Conservation (phyloP, 2,888 invertebrate species). For the Parthenolecanium corni region DNA sequence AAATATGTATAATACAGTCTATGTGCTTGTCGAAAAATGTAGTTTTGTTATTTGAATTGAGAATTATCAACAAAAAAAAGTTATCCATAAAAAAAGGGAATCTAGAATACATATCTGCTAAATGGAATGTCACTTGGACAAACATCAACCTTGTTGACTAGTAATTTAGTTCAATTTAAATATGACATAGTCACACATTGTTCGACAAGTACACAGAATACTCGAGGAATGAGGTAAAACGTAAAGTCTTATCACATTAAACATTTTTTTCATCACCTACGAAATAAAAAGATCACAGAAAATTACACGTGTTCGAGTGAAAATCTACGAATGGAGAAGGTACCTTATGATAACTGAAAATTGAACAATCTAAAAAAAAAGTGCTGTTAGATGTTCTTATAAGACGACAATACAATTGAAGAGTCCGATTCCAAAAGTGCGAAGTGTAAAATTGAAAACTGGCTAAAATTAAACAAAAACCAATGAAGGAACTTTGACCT, state of each 20-base stretch:
- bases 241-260: constrained; percentile 26
- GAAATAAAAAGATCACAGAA: constrained; percentile 25
- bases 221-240: constrained; percentile 21
- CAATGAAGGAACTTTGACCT: too few species aligned
- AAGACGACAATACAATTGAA: too few species aligned
- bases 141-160: constrained; percentile 6
- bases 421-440: too few species aligned
- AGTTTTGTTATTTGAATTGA: background rate
- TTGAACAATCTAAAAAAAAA: constrained; percentile 4
- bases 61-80: background rate
- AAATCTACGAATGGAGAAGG: constrained; percentile 19
- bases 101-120: too few species aligned
- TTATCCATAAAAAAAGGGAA: too few species aligned
- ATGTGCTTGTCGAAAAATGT: background rate
- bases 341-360: constrained; percentile 5
- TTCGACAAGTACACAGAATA: constrained; percentile 18
- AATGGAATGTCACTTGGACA: too few species aligned
- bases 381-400: too few species aligned
- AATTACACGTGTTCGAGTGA: constrained; percentile 15
- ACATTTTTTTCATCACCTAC: constrained; percentile 14
- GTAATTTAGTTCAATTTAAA: background rate
- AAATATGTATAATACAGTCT: constrained; percentile 4
- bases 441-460: too few species aligned
- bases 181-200: background rate
- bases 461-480: too few species aligned